Conservation (phyloP, 1,140 invertebrate species). For the Apis cerana region DNA sequence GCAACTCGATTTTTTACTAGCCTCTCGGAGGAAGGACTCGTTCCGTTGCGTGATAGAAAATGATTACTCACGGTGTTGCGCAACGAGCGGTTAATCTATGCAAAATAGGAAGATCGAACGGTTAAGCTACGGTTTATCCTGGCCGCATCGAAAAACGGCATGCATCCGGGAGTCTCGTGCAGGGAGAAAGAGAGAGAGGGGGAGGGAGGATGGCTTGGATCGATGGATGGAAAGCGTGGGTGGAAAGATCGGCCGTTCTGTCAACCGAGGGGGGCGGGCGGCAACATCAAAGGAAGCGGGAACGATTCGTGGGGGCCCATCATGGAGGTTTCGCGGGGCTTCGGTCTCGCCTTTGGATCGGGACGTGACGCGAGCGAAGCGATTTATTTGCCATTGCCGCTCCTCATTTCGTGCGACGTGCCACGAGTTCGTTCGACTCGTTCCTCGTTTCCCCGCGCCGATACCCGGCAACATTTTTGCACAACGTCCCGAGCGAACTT, state of each 20-base stretch:
- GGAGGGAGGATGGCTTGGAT: neutral
- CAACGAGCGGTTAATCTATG: constrained; percentile 34
- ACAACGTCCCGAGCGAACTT: neutral
- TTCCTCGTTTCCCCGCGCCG: neutral
- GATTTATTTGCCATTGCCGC: constrained; percentile 81
- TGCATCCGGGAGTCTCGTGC: neutral
- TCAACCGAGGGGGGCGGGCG: constrained; percentile 53
- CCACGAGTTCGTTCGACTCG: constrained; percentile 45
- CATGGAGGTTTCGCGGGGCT: constrained; percentile 69
- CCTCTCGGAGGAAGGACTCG: neutral
- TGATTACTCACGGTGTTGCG: constrained; percentile 41
- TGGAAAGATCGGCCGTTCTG: constrained; percentile 51
- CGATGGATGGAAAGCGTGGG: constrained; percentile 28
- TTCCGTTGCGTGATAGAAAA: constrained; percentile 37
- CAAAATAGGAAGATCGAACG: constrained; percentile 49
- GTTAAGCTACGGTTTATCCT: constrained; percentile 10
- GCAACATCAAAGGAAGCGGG: constrained; percentile 59
- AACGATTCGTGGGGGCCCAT: constrained; percentile 69
- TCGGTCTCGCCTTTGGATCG: constrained; percentile 61
- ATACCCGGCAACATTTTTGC: neutral
- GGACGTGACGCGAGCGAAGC: constrained; percentile 80
- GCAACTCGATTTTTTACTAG: neutral
- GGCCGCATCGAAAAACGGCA: neutral
- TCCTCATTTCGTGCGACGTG: constrained; percentile 80
- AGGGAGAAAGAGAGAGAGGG: neutral